Percentiles rank a stretch among this genome's conserved stretches.
Conservation (phyloP, 2,797 vertebrate genomes). For the Coccyzus lansbergi region DNA sequence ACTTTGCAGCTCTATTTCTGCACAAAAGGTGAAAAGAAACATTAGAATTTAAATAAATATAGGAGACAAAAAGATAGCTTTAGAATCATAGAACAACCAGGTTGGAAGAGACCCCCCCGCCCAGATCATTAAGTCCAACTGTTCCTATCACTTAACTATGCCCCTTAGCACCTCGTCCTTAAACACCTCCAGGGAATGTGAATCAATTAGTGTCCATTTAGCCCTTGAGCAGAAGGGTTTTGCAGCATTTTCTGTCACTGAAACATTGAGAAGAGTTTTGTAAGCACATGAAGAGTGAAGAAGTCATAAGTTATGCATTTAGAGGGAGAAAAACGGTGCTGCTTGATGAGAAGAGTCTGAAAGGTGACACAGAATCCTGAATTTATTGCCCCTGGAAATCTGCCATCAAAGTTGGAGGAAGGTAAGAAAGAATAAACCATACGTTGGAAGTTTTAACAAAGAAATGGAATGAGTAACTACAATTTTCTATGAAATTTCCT, state of each 20-base stretch:
- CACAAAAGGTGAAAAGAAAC: neutral
- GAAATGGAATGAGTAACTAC: neutral
- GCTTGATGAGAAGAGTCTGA: neutral
- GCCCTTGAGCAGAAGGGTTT: neutral
- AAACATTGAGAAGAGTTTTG: neutral
- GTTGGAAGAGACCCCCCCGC: too few relatives aligned
- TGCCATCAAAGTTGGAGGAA: neutral
- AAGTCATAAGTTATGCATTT: fast-evolving
- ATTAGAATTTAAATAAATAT: neutral
- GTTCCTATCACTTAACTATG: too few relatives aligned
- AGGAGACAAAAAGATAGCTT: neutral
- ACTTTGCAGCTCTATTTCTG: neutral
- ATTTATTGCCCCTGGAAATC: neutral
- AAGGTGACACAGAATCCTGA: neutral
- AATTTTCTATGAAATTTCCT: neutral
- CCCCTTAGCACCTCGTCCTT: too few relatives aligned
- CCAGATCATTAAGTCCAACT: too few relatives aligned
- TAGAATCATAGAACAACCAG: too few relatives aligned
- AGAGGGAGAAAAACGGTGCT: neutral
- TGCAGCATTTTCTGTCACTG: neutral
- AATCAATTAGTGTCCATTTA: neutral
- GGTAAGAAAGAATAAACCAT: neutral
- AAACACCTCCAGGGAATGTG: too few relatives aligned
- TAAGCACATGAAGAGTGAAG: neutral
- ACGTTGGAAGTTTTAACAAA: neutral